Base-by-base conservation (phyloP, 2,113 vertebrate species). In the Takifugu flavidus region DNA sequence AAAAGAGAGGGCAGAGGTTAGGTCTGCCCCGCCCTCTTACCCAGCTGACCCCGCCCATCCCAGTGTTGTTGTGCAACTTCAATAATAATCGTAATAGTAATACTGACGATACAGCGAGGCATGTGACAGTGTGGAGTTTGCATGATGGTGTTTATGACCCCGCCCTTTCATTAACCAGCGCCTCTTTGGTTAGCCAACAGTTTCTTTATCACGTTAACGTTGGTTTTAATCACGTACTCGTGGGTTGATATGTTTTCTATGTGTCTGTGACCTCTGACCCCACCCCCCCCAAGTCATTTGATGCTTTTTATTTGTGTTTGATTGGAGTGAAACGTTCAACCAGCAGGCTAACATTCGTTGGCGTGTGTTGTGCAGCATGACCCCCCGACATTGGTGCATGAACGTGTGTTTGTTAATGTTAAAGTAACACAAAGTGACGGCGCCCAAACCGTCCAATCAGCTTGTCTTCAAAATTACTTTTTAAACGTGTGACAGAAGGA, bases 81-180 rank as follows among this genome's bases (percentile, higher is more conserved):
- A 54, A 59, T 69, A 63, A 61, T 62, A 46, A 61, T 59, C 72
- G 75, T 28, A 73, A 83, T 83, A 87, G 87, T 43, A 46, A 15
- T 46, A 11, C 13, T 46, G 45, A 56, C 69, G 45, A 60, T 59
- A 75, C 75, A 26, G 72, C 83, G 82, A 87, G 87, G 90, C 90
- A 90, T 92, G 90, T 85, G 81, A 78, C 84, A 72, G 88, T 74
- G 89, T 90, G 80, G 81, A 85, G 87, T 91, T 90, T 92, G 91
- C 90, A 92, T 91, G 90, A 82, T 77, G 82, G 78, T 84, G 85
- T 75, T 88, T 89, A 82, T 72, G 72, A 75, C 56, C 62, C 67
- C 75, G 59, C 29, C 31, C 59, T 70, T 27, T 31, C 0, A 76
- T 83, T 83, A 86, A n/a, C n/a, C n/a, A n/a, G n/a, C n/a, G n/a